phyloP scores from a whole-genome alignment of 2,888 invertebrate species.

The Mimumesa dahlbomi region DNA sequence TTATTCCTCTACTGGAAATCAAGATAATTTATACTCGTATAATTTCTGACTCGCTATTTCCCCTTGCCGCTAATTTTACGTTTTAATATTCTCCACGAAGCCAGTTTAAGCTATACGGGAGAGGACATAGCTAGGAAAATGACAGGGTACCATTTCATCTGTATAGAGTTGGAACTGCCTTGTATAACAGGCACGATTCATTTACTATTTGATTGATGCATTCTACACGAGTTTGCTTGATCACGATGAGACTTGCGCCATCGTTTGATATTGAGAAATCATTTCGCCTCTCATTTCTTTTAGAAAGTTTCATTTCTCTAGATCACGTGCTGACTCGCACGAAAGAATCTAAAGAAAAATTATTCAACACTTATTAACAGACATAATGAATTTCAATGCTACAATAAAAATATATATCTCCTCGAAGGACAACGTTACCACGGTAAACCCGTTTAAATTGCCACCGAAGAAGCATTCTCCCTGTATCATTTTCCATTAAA shows the following conservation, averaged over 20 bases:
- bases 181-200: constrained; percentile 2
- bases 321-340: constrained; percentile 16
- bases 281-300: constrained; percentile 15
- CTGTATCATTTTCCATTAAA: too few relatives aligned
- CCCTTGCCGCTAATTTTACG: background rate
- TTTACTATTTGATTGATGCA: background rate
- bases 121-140: background rate
- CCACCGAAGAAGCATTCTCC: too few relatives aligned
- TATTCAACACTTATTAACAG: too few relatives aligned
- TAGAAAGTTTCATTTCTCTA: constrained; percentile 54
- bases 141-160: background rate
- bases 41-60: background rate
- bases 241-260: constrained; percentile 41
- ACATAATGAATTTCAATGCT: too few relatives aligned
- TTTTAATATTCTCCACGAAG: background rate
- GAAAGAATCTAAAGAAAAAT: too few relatives aligned
- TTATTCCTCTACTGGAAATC: background rate
- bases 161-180: background rate
- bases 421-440: too few relatives aligned
- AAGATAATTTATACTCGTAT: background rate
- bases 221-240: background rate
- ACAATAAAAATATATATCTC: too few relatives aligned
- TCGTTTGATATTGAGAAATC: constrained; percentile 44
- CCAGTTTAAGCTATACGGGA: background rate
- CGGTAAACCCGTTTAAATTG: too few relatives aligned